These are phyloP conservation scores for Lytechinus variegatus DNA, from an alignment of 35 echinoderm and acorn worm genomes.

Conservation along the genomic window DNA sequence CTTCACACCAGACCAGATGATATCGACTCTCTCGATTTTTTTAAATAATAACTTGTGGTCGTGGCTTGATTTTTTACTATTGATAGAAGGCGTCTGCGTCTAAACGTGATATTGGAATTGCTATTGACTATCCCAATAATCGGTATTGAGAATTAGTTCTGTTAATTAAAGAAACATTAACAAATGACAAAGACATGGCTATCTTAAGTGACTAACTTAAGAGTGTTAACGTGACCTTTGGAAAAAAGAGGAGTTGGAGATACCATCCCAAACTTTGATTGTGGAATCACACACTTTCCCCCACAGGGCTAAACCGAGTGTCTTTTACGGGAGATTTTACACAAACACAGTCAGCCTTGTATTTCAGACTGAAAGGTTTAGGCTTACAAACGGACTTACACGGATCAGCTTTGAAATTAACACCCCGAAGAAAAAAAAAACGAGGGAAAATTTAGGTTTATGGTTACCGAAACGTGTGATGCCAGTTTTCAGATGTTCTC, in stretches of 20 bases:
- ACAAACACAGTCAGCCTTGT: constrained; percentile 51
- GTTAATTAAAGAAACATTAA: not conserved
- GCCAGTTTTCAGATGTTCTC: not conserved
- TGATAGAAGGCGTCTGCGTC: not conserved
- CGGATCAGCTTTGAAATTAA: not conserved
- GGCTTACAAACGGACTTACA: constrained; percentile 27
- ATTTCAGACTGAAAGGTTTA: constrained; percentile 26
- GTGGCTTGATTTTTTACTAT: not conserved
- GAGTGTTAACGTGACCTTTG: not conserved
- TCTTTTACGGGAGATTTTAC: constrained; percentile 41
- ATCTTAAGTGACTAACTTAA: not conserved
- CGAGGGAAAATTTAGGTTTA: constrained; percentile 28
- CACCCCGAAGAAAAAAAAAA: not conserved
- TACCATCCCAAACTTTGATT: not conserved
- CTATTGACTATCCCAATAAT: not conserved
- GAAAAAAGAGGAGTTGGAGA: not conserved
- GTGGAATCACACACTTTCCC: constrained; percentile 8
- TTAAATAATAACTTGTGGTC: not conserved
- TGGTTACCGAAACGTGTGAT: constrained; percentile 34
- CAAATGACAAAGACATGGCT: not conserved
- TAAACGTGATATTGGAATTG: not conserved
- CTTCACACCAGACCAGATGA: not conserved
- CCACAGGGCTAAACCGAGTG: not conserved
- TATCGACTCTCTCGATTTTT: not conserved
- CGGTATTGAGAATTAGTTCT: not conserved